Evolutionary conservation across 2,113 vertebrate species (phyloP).

Genomic region (Lethenteron reissneri): DNA sequence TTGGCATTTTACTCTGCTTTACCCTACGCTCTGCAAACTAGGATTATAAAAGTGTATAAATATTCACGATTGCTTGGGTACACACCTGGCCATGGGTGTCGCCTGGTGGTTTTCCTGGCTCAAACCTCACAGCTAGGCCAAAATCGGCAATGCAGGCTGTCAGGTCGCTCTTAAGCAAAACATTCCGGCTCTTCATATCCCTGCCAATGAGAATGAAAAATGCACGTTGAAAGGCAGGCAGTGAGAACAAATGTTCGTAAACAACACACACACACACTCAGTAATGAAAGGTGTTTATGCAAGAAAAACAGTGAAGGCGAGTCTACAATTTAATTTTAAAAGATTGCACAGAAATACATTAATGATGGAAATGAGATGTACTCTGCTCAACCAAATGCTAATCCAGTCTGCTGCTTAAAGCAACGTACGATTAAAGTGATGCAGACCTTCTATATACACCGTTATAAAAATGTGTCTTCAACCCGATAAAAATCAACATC

Average conservation of each 20-base stretch:
- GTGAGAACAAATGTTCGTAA: not conserved
- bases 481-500: too few relatives aligned
- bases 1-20: too few relatives aligned
- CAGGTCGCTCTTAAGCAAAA: slow-evolving; percentile 59
- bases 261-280: not conserved
- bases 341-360: not conserved
- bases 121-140: slow-evolving; percentile 66
- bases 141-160: slow-evolving; percentile 69
- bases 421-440: too few relatives aligned
- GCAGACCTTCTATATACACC: too few relatives aligned
- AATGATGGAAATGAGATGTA: not conserved
- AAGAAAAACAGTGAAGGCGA: too few relatives aligned
- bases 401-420: too few relatives aligned
- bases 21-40: too few relatives aligned
- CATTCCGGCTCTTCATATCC: slow-evolving; percentile 94
- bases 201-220: slow-evolving; percentile 19
- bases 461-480: too few relatives aligned
- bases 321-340: not conserved
- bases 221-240: not conserved
- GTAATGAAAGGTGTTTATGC: not conserved
- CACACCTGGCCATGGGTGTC: slow-evolving; percentile 78
- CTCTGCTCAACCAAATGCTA: not conserved
- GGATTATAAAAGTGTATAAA: too few relatives aligned
- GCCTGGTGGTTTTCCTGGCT: slow-evolving; percentile 70
- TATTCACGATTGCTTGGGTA: not conserved